Percentiles rank a stretch among this genome's conserved stretches.
Conservation (phyloP, 2,888 invertebrate genomes). For the Caenorhabditis sp. region DNA sequence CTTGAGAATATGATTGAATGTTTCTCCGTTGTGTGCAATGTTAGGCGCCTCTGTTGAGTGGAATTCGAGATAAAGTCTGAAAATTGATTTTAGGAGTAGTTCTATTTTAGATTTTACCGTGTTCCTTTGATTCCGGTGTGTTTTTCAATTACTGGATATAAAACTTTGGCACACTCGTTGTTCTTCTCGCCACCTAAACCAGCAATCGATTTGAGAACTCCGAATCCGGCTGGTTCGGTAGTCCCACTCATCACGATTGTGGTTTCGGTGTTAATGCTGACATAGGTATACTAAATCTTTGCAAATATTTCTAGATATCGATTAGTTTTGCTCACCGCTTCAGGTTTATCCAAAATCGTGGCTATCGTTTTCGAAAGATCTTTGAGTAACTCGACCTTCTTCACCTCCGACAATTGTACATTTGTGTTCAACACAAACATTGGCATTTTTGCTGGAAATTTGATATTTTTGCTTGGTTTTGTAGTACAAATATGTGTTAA, state of each 20-base stretch:
- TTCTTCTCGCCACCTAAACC: conserved; percentile 18
- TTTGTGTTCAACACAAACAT: conserved; percentile 26
- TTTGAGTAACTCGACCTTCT: conserved; percentile 14
- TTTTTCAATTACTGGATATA: conserved; percentile 37
- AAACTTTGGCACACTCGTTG: conserved; percentile 26
- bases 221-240: conserved; percentile 2
- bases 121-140: conserved; percentile 30
- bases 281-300: neutral
- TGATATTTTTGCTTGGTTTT: too few relatives aligned
- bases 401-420: conserved; percentile 15
- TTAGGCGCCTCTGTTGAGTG: conserved; percentile 30
- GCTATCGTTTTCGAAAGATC: conserved; percentile 33
- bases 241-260: neutral
- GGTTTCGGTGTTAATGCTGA: neutral
- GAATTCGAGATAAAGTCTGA: conserved; percentile 42
- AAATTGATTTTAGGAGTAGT: neutral
- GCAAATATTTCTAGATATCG: neutral
- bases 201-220: neutral
- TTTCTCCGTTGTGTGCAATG: conserved; percentile 41
- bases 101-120: neutral
- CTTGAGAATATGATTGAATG: conserved; percentile 24
- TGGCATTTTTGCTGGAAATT: conserved; percentile 23
- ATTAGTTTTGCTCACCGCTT: conserved; percentile 31
- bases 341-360: conserved; percentile 45
- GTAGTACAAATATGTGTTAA: too few relatives aligned